Evolutionary conservation across 2,113 vertebrate genomes (phyloP).

Genomic region (Ranitomeya variabilis): DNA sequence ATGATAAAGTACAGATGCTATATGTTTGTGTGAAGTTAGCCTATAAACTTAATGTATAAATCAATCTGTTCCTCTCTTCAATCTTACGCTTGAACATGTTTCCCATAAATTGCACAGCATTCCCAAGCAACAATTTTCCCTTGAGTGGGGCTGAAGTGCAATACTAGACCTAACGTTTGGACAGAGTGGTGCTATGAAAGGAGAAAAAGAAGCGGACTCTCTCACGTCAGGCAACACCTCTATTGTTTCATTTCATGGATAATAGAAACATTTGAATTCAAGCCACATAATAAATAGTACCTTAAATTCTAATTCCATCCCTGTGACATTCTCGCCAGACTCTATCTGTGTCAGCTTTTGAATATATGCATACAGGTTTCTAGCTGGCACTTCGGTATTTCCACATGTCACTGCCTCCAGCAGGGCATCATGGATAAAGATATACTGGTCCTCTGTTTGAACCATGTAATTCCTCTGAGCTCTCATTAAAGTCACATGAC

Average conservation of each 20-base stretch:
- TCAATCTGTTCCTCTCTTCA: no score
- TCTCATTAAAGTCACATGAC: conserved; percentile 97
- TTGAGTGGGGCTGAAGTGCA: not conserved
- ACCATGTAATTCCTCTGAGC: conserved; percentile 99
- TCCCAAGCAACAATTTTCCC: not conserved
- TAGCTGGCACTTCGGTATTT: conserved; percentile 98
- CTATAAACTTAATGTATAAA: no score
- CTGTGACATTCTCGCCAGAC: conserved; percentile 95
- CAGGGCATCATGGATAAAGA: conserved; percentile 98
- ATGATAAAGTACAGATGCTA: no score
- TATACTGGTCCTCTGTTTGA: conserved; percentile 98
- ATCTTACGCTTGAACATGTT: no score
- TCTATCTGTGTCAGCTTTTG: conserved; percentile 99
- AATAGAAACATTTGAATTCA: not conserved
- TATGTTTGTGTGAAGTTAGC: no score
- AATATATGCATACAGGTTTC: conserved; percentile 98
- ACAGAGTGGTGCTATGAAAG: not conserved
- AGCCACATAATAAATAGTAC: conserved; percentile 66
- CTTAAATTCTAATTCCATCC: conserved; percentile 99
- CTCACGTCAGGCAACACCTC: not conserved
- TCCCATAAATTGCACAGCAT: no score
- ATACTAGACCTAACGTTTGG: not conserved
- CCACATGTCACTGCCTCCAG: conserved; percentile 98
- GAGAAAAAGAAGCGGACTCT: not conserved
- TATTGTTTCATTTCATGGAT: not conserved